Percentiles rank a stretch among this genome's conserved stretches.
phyloP scores from a whole-genome alignment of 2,113 vertebrate genomes.

The Prionailurus viverrinus region DNA sequence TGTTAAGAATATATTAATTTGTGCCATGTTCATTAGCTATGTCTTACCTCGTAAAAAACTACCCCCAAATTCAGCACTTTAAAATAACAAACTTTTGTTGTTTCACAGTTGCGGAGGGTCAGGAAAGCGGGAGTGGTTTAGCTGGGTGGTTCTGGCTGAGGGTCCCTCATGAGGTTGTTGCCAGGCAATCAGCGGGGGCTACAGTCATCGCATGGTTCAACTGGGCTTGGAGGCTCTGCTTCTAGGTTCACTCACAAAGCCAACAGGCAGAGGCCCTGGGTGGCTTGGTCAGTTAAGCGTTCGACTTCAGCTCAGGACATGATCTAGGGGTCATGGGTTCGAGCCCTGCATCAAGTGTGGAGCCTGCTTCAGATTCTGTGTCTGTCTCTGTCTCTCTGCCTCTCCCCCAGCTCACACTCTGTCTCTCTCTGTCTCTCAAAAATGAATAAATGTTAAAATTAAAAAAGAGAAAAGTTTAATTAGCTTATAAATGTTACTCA shows the following conservation, averaged over 20 bases:
- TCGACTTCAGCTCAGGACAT: too few relatives aligned
- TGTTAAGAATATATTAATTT: neutral
- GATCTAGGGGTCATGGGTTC: too few relatives aligned
- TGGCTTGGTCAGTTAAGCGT: too few relatives aligned
- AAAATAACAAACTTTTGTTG: neutral
- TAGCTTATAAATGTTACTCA: too few relatives aligned
- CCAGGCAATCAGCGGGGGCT: neutral
- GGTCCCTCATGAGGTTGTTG: neutral
- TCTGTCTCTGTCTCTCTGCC: too few relatives aligned
- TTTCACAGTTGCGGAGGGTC: neutral
- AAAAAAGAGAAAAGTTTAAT: too few relatives aligned
- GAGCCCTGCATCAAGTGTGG: too few relatives aligned
- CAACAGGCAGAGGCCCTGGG: neutral
- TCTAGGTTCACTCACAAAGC: neutral
- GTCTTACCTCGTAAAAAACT: neutral
- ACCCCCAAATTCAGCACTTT: neutral
- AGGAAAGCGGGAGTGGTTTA: neutral
- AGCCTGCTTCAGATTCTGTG: too few relatives aligned
- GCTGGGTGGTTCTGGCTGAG: neutral
- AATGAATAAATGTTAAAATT: too few relatives aligned
- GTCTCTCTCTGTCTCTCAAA: too few relatives aligned
- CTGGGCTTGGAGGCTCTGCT: neutral
- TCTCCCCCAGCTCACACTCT: too few relatives aligned
- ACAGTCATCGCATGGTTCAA: neutral
- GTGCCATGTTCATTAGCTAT: neutral